Conservation (phyloP, 2,113 vertebrate species). For the Megaceryle torquata region DNA sequence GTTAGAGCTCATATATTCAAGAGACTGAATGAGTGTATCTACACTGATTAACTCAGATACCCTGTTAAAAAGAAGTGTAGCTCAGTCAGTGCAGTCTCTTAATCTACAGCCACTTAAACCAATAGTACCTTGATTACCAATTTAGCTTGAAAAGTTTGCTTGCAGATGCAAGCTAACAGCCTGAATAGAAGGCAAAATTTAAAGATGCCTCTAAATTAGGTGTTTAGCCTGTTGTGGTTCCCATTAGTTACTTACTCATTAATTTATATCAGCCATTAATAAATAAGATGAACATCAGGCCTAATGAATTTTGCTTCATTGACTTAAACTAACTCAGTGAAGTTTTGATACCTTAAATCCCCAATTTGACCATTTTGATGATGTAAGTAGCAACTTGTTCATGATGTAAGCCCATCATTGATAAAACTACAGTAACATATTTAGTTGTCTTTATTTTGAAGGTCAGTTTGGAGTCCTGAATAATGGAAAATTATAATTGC, state of each 20-base stretch:
- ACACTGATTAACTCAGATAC: neutral
- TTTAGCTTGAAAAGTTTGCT: constrained; percentile 18
- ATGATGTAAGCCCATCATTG: neutral
- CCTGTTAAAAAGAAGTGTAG: constrained; percentile 24
- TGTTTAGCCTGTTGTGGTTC: neutral
- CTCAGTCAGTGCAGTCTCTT: neutral
- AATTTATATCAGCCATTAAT: constrained; percentile 15
- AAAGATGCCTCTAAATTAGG: constrained; percentile 24
- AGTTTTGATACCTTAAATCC: neutral
- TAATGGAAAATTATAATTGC: fast-evolving
- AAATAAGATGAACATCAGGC: neutral
- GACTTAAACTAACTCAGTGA: neutral
- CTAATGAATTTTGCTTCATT: neutral
- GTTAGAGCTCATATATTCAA: neutral
- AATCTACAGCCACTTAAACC: constrained; percentile 19
- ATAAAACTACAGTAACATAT: neutral
- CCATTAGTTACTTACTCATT: constrained; percentile 19
- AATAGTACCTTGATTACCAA: constrained; percentile 15
- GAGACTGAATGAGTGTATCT: neutral
- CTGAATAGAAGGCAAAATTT: neutral
- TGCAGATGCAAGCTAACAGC: constrained; percentile 35
- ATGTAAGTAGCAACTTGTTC: neutral
- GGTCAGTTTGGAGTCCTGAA: neutral
- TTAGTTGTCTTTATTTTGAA: neutral
- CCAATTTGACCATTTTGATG: neutral